Conservation (phyloP, 2,888 invertebrate genomes). For the Pomacea canaliculata region DNA sequence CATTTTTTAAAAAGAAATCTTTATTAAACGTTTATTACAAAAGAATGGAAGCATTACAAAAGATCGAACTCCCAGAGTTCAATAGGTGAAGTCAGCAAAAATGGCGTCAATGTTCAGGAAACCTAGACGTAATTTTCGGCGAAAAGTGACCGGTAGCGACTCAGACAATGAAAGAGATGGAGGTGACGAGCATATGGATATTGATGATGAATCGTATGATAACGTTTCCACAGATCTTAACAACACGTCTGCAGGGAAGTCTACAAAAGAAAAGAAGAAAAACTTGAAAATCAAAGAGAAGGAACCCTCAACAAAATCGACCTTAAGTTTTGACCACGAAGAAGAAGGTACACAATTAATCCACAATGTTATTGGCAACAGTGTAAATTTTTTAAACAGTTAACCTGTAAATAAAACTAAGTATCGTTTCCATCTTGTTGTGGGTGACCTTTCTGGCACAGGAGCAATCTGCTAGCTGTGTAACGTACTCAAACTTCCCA, state of each 20-base stretch:
- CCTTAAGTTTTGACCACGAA: conserved; percentile 82
- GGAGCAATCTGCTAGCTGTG: no score
- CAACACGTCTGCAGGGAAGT: conserved; percentile 10
- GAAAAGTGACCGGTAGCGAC: conserved; percentile 63
- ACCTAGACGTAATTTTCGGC: conserved; percentile 84
- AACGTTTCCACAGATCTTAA: conserved; percentile 36
- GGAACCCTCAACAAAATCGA: conserved; percentile 45
- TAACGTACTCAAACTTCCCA: no score
- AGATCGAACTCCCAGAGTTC: background rate
- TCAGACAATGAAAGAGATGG: conserved; percentile 62
- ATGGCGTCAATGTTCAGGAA: conserved; percentile 86
- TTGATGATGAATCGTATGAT: conserved; percentile 32
- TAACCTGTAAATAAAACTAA: no score
- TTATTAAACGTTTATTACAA: no score
- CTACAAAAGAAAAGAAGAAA: conserved; percentile 44
- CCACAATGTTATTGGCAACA: no score
- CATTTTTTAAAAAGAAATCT: no score
- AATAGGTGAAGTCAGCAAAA: conserved; percentile 8
- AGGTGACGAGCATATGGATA: conserved; percentile 65
- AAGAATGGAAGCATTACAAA: no score
- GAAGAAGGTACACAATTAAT: conserved; percentile 45
- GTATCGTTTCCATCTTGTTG: no score
- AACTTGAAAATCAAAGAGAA: conserved; percentile 53
- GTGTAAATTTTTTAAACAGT: background rate
- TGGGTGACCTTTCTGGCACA: no score